Evolutionary conservation across 1,140 invertebrate species (phyloP), one percentile per base, ranked within the genome.

Genomic region (Ceratina japonica): DNA sequence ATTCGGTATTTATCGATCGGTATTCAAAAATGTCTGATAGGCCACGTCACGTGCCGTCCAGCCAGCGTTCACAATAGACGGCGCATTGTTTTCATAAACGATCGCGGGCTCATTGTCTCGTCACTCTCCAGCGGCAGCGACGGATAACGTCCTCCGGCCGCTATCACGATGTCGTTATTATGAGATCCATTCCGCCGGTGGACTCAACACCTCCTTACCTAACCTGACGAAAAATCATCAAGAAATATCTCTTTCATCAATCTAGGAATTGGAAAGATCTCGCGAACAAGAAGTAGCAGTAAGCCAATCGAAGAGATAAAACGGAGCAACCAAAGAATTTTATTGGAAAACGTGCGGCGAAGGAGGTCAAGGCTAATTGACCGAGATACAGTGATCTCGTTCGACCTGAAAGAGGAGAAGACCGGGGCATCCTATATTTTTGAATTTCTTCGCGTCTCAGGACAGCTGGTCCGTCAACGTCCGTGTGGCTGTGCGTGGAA

Each of bases 11-110:
- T 76, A 69, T 69, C 64, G 64, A 76, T 69, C 24, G 44, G 15
- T 73, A 20, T 56, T 49, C 4, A 51, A 73, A 73, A 62, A 77
- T 70, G 51, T 51, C 61, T 8, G 22, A 73, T 58, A 73, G 37
- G n/a, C 31, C 13, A 24, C n/a, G 59, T 64, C 59, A 63, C 68
- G 49, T 78, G 65, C 37, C 24, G 27, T 27, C 22, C 31, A 58
- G 37, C 61, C 3, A 18, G 13, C 8, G 20, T 27, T 69, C 44
- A 44, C 72, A 65, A 68, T 65, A 75, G 64, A 20, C 64, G 27
- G 12, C 16, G 56, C 49, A 63, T 80, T 80, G 72, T 80, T 80
- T 80, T 80, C 78, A 80, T 72, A 65, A 75, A 8, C 64, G 22
- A 64, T 62, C 61, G 68, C 13, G 64, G 62, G 4, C 51, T 71